Evolutionary conservation across 1,140 invertebrate species (phyloP).

Genomic region (Drosophila mayri): DNA sequence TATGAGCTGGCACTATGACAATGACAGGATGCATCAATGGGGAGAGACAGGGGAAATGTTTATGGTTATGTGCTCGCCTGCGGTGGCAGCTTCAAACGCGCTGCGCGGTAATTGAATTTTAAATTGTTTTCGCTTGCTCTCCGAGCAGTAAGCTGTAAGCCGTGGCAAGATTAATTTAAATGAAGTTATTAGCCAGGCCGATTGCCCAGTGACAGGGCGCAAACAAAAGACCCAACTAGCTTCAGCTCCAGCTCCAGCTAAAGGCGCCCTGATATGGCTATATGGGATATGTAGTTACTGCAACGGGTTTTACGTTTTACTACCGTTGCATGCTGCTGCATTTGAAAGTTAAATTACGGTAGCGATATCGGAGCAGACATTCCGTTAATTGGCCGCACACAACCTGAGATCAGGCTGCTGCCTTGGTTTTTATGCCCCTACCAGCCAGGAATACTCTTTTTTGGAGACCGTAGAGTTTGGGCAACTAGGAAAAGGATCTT

Average conservation of each 20-base stretch:
- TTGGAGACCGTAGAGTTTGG: background rate
- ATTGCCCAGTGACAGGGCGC: conserved; percentile 62
- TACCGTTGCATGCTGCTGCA: conserved; percentile 44
- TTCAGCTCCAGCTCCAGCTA: conserved; percentile 6
- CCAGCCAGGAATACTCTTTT: conserved; percentile 22
- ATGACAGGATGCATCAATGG: conserved; percentile 63
- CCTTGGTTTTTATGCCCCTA: conserved; percentile 13
- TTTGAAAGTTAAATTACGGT: conserved; percentile 76
- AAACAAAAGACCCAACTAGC: conserved; percentile 70
- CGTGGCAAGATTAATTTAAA: conserved; percentile 73
- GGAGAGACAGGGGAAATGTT: conserved; percentile 33
- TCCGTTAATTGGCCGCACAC: conserved; percentile 79
- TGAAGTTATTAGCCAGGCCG: conserved; percentile 71
- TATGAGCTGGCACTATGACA: conserved; percentile 62
- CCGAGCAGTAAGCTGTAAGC: conserved; percentile 6
- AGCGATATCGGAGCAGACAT: conserved; percentile 52
- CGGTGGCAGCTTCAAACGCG: conserved; percentile 70
- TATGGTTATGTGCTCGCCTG: conserved; percentile 53
- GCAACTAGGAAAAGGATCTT: background rate
- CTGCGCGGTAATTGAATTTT: conserved; percentile 73
- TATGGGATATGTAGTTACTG: conserved; percentile 35
- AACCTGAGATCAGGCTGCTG: conserved; percentile 53
- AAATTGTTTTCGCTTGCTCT: conserved; percentile 55
- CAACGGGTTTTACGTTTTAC: conserved; percentile 44
- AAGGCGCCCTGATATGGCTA: conserved; percentile 47